Percentiles rank a stretch among this genome's conserved stretches.
These are phyloP conservation scores for Elegia similella DNA, from an alignment of 2,888 invertebrate species.

Conservation along the genomic window DNA sequence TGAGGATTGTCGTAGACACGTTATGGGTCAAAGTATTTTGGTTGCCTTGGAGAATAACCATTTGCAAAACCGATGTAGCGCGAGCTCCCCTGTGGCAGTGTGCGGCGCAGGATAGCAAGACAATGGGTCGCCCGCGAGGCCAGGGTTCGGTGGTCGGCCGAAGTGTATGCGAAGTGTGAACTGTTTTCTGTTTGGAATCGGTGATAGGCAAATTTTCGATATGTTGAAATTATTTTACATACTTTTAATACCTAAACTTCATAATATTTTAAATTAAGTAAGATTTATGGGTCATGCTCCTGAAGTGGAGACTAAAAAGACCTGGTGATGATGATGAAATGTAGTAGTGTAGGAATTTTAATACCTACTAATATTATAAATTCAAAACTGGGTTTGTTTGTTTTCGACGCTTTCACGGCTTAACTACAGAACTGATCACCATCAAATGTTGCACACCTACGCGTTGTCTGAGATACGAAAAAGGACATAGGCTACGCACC, in stretches of 20 bases:
- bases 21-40: conserved; percentile 38
- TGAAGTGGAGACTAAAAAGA: no score
- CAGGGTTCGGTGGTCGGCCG: conserved; percentile 29
- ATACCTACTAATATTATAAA: no score
- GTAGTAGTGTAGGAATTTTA: no score
- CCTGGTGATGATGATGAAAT: no score
- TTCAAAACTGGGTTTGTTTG: no score
- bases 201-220: conserved; percentile 23
- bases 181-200: conserved; percentile 36
- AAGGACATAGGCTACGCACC: no score
- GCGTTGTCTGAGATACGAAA: no score
- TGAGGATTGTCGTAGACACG: conserved; percentile 14
- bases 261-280: no score
- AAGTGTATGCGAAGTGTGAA: conserved; percentile 34
- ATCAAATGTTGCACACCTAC: no score
- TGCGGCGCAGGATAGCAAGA: conserved; percentile 1
- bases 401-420: no score
- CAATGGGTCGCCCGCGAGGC: conserved; percentile 26
- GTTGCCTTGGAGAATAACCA: conserved; percentile 38
- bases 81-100: conserved; percentile 41
- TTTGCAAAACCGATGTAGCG: conserved; percentile 42
- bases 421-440: no score
- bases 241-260: not conserved
- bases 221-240: not conserved
- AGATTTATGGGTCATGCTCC: no score